Conservation (phyloP, 2,888 invertebrate species). For the Fragum sueziense region DNA sequence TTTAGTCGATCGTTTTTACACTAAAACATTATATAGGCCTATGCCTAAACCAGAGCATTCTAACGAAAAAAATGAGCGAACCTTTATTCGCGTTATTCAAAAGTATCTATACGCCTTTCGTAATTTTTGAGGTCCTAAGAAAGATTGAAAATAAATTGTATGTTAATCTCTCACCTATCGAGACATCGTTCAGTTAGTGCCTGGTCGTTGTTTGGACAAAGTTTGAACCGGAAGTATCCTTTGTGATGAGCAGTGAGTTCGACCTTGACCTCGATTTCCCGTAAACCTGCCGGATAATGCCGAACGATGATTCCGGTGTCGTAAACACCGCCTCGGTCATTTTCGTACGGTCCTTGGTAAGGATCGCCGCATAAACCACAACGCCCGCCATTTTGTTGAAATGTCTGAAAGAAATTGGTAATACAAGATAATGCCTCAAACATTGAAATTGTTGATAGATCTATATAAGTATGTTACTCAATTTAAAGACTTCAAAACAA, state of each 20-base stretch:
- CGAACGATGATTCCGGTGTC: conserved; percentile 55
- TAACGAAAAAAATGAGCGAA: too few species aligned
- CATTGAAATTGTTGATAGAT: too few species aligned
- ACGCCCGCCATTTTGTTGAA: conserved; percentile 43
- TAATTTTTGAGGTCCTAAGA: too few species aligned
- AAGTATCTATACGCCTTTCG: too few species aligned
- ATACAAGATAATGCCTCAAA: too few species aligned
- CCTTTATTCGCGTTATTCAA: too few species aligned
- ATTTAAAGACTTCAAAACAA: too few species aligned
- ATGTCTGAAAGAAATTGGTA: conserved; percentile 48
- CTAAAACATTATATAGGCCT: too few species aligned
- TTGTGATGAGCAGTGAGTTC: conserved; percentile 58
- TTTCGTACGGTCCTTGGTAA: conserved; percentile 47
- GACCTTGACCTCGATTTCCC: conserved; percentile 53
- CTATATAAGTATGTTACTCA: too few species aligned
- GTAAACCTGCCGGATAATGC: conserved; percentile 44
- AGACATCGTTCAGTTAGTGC: conserved; percentile 45
- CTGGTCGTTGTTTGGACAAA: conserved; percentile 53
- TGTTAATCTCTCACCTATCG: conserved; percentile 43
- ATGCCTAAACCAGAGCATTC: too few species aligned
- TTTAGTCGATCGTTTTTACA: too few species aligned
- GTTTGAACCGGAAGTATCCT: conserved; percentile 53
- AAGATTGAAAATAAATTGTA: too few species aligned
- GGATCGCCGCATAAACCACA: conserved; percentile 59
- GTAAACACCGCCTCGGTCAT: conserved; percentile 51